Evolutionary conservation across 2,888 invertebrate species (phyloP).

Genomic region (Phorcus lineatus): DNA sequence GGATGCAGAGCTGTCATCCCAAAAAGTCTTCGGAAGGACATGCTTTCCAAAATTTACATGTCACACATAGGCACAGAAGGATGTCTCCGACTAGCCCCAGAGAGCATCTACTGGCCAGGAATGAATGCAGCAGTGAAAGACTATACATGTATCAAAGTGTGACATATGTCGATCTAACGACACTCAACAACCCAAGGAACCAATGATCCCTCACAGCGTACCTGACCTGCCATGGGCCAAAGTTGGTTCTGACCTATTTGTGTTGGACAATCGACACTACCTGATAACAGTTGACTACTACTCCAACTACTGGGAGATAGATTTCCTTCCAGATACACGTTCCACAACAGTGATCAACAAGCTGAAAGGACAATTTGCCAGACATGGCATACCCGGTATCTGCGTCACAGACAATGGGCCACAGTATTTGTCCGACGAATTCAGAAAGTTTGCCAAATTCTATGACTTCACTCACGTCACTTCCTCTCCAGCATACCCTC

Average conservation of each 20-base stretch:
- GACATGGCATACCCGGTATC: constrained; percentile 38
- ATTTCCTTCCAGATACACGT: background rate
- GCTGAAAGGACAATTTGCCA: constrained; percentile 32
- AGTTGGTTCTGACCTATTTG: constrained; percentile 28
- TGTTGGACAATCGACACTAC: background rate
- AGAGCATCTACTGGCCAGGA: constrained; percentile 36
- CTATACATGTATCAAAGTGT: constrained; percentile 34
- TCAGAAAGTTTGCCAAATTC: too few species aligned
- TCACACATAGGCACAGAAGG: constrained; percentile 29
- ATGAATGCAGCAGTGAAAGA: constrained; percentile 34
- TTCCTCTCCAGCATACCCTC: constrained; percentile 33
- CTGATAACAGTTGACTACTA: constrained; percentile 12
- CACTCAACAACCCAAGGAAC: constrained; percentile 32
- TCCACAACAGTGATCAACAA: constrained; percentile 35
- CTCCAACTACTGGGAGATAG: constrained; percentile 15
- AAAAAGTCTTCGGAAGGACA: background rate
- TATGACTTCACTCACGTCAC: constrained; percentile 37
- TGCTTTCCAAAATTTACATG: background rate
- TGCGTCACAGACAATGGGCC: constrained; percentile 39
- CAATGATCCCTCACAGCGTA: constrained; percentile 31
- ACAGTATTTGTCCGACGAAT: constrained; percentile 33
- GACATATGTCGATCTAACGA: constrained; percentile 25
- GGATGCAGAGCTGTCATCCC: background rate
- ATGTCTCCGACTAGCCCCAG: constrained; percentile 29
- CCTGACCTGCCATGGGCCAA: constrained; percentile 35